phyloP scores from a whole-genome alignment of 2,113 vertebrate genomes.

The Poeciliopsis prolifica region DNA sequence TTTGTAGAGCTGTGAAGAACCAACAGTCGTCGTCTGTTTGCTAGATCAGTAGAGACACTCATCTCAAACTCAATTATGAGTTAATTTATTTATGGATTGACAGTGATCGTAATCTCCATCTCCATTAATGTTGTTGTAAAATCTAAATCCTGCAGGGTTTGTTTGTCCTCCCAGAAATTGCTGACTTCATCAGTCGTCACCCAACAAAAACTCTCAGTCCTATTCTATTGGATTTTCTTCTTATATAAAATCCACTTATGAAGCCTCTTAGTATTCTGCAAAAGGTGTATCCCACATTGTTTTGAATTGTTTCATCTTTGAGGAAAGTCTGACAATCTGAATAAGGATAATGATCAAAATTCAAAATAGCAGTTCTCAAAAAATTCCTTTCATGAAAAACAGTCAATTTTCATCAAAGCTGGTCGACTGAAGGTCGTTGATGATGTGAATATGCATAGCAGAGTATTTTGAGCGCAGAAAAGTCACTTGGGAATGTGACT shows the following conservation, averaged over 20 bases:
- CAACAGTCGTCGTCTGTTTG: slow-evolving; percentile 19
- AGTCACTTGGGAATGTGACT: slow-evolving; percentile 35
- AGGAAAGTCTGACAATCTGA: background rate
- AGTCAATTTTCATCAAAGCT: slow-evolving; percentile 29
- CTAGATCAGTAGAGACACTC: slow-evolving; percentile 43
- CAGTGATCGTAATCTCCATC: slow-evolving; percentile 26
- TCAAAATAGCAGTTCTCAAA: slow-evolving; percentile 8
- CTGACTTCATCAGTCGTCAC: background rate
- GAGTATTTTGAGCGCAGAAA: slow-evolving; percentile 16
- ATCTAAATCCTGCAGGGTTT: slow-evolving; percentile 18
- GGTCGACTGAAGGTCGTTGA: background rate
- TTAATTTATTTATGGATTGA: slow-evolving; percentile 31
- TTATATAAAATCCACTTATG: background rate
- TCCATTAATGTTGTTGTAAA: slow-evolving; percentile 35
- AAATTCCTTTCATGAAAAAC: slow-evolving; percentile 2
- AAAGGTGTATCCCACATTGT: background rate
- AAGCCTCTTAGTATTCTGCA: background rate
- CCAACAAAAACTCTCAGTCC: background rate
- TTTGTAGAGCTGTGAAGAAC: slow-evolving; percentile 10
- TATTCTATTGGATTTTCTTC: background rate
- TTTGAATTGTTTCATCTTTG: background rate
- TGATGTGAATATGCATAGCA: background rate
- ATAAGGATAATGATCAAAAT: background rate
- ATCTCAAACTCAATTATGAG: slow-evolving; percentile 37
- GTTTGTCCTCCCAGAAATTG: slow-evolving; percentile 17